A percentile compares a stretch with the other conserved stretches of the same genome.
Evolutionary conservation across 2,888 invertebrate genomes (phyloP).

Genomic region (Criorhina ranunculi): DNA sequence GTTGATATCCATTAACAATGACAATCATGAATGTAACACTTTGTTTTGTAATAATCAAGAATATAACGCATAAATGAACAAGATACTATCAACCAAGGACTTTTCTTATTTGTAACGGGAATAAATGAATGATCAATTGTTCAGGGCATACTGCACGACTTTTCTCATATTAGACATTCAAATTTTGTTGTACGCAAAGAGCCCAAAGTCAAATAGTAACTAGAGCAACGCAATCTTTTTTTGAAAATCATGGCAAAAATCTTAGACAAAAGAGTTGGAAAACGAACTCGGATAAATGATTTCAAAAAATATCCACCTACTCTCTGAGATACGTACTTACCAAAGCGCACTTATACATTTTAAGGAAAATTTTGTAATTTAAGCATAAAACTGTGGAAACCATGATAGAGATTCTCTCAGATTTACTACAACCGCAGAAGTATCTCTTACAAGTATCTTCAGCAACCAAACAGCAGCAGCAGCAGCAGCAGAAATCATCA

Average conservation of each 20-base stretch:
- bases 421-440: slow-evolving; percentile 17
- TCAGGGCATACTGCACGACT: too few species aligned
- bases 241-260: neutral
- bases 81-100: too few species aligned
- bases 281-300: slow-evolving; percentile 49
- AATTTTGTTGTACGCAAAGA: neutral
- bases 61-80: too few species aligned
- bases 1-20: neutral
- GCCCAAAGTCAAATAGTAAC: neutral
- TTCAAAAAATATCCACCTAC: slow-evolving; percentile 12
- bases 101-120: too few species aligned
- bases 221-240: neutral
- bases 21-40: neutral
- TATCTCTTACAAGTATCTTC: slow-evolving; percentile 18
- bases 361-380: slow-evolving; percentile 32
- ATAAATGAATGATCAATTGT: too few species aligned
- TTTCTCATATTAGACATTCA: neutral
- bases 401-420: slow-evolving; percentile 53
- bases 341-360: neutral
- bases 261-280: slow-evolving; percentile 65
- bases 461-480: slow-evolving; percentile 45
- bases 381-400: slow-evolving; percentile 15
- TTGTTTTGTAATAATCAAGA: neutral
- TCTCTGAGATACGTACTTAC: neutral
- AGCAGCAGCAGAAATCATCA: slow-evolving; percentile 67